phyloP scores from a whole-genome alignment of 2,888 invertebrate genomes.

The Hemaris fuciformis region DNA sequence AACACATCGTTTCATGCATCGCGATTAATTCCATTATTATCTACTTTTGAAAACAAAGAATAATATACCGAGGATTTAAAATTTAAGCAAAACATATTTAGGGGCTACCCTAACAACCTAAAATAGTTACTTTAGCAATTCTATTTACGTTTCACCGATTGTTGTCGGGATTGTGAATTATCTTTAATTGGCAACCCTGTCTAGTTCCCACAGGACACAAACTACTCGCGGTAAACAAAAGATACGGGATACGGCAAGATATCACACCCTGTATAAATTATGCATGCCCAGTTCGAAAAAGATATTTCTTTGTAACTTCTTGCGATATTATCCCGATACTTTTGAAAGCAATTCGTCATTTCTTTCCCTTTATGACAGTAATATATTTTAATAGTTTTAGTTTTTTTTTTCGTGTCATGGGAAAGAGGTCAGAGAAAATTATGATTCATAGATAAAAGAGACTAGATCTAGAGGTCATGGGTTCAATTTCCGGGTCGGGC shows the following conservation, averaged over 20 bases:
- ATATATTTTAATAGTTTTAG: background rate
- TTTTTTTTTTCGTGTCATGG: too few relatives aligned
- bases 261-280: conserved; percentile 47
- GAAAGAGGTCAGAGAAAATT: too few relatives aligned
- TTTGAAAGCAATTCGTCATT: conserved; percentile 26
- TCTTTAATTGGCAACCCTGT: conserved; percentile 23
- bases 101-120: background rate
- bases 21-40: too few relatives aligned
- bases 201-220: conserved; percentile 36
- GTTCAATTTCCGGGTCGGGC: too few relatives aligned
- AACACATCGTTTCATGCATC: too few relatives aligned
- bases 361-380: background rate
- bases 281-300: conserved; percentile 37
- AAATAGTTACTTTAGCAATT: background rate
- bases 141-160: background rate
- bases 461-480: too few relatives aligned
- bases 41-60: too few relatives aligned
- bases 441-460: too few relatives aligned
- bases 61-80: background rate
- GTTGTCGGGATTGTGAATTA: background rate
- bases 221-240: conserved; percentile 51
- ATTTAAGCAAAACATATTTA: background rate
- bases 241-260: conserved; percentile 33
- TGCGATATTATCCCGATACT: conserved; percentile 27
- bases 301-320: conserved; percentile 41